These are phyloP conservation scores for Subacronicta megacephala DNA, from an alignment of 2,888 invertebrate species.

Conservation along the genomic window DNA sequence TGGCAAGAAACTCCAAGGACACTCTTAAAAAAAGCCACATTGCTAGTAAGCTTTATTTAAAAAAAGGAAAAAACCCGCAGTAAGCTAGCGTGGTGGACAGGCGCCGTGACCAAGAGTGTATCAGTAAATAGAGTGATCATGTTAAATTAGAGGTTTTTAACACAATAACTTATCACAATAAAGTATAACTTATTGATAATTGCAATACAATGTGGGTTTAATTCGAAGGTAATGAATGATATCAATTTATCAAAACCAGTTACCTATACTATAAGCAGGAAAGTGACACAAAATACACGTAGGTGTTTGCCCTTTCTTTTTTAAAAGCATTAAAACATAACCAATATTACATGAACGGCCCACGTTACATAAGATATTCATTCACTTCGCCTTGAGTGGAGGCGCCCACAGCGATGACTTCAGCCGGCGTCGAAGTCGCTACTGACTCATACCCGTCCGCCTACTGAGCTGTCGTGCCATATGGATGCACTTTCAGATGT, in stretches of 20 bases:
- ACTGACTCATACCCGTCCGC: slow-evolving; percentile 64
- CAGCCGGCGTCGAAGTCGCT: slow-evolving; percentile 61
- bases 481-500: slow-evolving; percentile 34
- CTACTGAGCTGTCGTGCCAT: slow-evolving; percentile 51
- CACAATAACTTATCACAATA: too few species aligned
- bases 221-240: slow-evolving; percentile 18
- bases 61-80: too few species aligned
- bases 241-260: slow-evolving; percentile 1
- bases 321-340: slow-evolving; percentile 8
- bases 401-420: slow-evolving; percentile 61
- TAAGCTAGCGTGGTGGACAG: too few species aligned
- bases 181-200: too few species aligned
- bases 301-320: slow-evolving; percentile 21
- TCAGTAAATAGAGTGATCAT: too few species aligned
- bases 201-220: background rate
- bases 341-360: slow-evolving; percentile 18
- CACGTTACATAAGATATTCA: slow-evolving; percentile 42
- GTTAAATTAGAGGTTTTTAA: too few species aligned
- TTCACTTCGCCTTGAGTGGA: slow-evolving; percentile 57
- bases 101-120: too few species aligned
- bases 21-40: too few species aligned
- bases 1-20: too few species aligned
- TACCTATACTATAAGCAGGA: slow-evolving; percentile 6
- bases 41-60: too few species aligned
- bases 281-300: background rate